Evolutionary conservation across 2,888 invertebrate species (phyloP).

Genomic region (Kryphioiulus occultus): DNA sequence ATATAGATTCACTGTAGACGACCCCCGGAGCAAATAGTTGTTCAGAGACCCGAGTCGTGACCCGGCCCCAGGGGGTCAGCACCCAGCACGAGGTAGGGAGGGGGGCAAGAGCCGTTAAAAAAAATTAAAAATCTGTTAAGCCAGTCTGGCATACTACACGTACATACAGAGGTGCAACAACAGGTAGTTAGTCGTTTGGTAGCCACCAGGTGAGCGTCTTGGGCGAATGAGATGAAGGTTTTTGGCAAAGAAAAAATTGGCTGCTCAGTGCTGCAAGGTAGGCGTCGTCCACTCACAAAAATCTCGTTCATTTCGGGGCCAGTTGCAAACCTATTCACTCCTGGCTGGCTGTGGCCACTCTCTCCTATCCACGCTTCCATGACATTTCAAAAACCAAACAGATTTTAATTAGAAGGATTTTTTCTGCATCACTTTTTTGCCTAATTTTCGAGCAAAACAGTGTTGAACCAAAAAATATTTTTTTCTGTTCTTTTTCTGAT

Average conservation of each 20-base stretch:
- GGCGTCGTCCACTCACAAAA: conserved; percentile 19
- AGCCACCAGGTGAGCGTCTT: conserved; percentile 14
- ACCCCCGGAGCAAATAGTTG: too few species aligned
- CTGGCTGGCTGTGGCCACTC: background rate
- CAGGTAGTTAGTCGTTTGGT: conserved; percentile 35
- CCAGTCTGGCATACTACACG: background rate
- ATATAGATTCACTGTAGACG: too few species aligned
- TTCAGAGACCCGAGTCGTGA: background rate
- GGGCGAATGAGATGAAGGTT: conserved; percentile 38
- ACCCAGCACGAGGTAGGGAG: background rate
- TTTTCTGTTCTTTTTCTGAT: background rate
- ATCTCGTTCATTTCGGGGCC: background rate
- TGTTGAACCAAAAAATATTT: too few species aligned
- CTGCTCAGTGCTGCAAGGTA: too few species aligned
- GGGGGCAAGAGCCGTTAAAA: conserved; percentile 6
- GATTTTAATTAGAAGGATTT: background rate
- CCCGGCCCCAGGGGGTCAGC: background rate
- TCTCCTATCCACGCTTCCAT: background rate
- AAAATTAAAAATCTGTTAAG: conserved; percentile 1
- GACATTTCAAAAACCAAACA: conserved; percentile 21
- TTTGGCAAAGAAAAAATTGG: background rate
- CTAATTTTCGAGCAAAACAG: too few species aligned
- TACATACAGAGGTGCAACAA: conserved; percentile 8
- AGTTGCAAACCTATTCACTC: conserved; percentile 2
- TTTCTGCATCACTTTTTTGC: background rate